Conservation (phyloP, 2,797 vertebrate genomes). For the Mormyrops attenuatus region DNA sequence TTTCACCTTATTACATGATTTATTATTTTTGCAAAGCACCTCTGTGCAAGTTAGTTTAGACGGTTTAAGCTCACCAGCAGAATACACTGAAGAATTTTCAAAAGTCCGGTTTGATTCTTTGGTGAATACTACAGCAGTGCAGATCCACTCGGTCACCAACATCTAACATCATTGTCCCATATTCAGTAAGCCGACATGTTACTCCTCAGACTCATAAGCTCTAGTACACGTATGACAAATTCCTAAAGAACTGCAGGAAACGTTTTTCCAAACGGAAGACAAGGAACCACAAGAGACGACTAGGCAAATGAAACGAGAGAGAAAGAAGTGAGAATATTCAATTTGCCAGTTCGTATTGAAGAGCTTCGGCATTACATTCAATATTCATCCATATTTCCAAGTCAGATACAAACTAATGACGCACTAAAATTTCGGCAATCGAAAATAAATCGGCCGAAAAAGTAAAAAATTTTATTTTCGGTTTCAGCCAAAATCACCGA, state of each 20-base stretch:
- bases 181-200: not conserved
- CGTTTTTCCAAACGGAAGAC: not conserved
- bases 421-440: not conserved
- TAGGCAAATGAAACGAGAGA: not conserved
- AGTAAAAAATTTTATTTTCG: not conserved
- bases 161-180: not conserved
- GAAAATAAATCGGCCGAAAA: not conserved
- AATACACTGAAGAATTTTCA: not conserved
- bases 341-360: not conserved
- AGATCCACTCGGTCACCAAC: not conserved
- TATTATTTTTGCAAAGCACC: not conserved
- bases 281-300: not conserved
- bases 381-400: not conserved
- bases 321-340: not conserved
- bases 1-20: not conserved
- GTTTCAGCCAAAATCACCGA: not conserved
- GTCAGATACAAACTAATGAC: not conserved
- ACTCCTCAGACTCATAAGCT: not conserved
- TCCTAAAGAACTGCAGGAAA: not conserved
- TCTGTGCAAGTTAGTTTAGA: not conserved
- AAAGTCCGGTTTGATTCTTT: not conserved
- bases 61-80: not conserved
- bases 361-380: not conserved
- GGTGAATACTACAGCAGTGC: not conserved
- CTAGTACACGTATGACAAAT: not conserved